A percentile compares a stretch with the other conserved stretches of the same genome.
These are phyloP conservation scores for Catocala fraxini DNA, from an alignment of 2,888 invertebrate genomes.

Conservation along the genomic window DNA sequence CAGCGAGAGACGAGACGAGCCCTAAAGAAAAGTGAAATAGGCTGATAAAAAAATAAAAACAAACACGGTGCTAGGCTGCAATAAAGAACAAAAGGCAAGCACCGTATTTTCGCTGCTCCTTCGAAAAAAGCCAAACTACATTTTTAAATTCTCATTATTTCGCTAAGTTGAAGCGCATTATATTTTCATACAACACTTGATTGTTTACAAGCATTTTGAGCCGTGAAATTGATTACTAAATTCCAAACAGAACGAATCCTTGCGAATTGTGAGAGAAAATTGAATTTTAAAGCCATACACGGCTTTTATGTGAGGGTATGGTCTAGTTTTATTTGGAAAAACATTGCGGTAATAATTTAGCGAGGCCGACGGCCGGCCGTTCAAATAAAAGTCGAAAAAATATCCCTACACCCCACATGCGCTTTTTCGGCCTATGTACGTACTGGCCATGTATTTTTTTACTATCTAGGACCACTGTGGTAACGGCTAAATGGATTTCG, in stretches of 20 bases:
- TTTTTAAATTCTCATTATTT: conserved; percentile 68
- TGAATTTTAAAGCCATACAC: conserved; percentile 65
- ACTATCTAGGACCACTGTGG: conserved; percentile 49
- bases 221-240: conserved; percentile 61
- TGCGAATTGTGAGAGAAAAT: conserved; percentile 56
- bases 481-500: conserved; percentile 61
- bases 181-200: conserved; percentile 50
- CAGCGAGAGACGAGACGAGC: too few species aligned
- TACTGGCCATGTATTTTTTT: conserved; percentile 46
- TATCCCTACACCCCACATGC: conserved; percentile 36
- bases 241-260: conserved; percentile 51
- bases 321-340: conserved; percentile 62
- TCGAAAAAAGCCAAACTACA: conserved; percentile 48
- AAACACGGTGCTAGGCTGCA: conserved; percentile 27
- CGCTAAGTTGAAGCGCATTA: conserved; percentile 53
- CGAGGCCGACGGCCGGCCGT: conserved; percentile 39
- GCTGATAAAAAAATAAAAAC: conserved; percentile 30
- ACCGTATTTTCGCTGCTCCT: conserved; percentile 43
- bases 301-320: conserved; percentile 53
- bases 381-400: conserved; percentile 51
- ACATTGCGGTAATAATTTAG: conserved; percentile 69
- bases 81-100: conserved; percentile 43
- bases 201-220: conserved; percentile 55
- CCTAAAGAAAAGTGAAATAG: background rate
- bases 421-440: conserved; percentile 44